Evolutionary conservation across 2,888 invertebrate genomes (phyloP).

Genomic region (Metallyticus violacea): DNA sequence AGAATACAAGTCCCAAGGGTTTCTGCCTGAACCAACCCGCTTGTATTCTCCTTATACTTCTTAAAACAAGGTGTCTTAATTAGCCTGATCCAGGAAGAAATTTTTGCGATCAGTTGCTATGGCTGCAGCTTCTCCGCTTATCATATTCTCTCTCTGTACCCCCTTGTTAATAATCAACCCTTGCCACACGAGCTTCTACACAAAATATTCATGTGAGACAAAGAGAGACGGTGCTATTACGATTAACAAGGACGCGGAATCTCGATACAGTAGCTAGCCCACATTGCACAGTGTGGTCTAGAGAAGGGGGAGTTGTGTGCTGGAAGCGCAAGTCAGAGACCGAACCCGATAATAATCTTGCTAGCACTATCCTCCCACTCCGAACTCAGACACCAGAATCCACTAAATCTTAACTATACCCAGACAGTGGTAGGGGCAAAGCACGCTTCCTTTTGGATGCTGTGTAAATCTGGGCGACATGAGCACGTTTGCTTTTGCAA

Average conservation of each 20-base stretch:
- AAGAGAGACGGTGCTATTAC: neutral
- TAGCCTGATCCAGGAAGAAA: too few species aligned
- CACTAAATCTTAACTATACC: constrained; percentile 23
- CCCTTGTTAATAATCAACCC: neutral
- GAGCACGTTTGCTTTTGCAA: constrained; percentile 15
- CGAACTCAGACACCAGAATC: constrained; percentile 19
- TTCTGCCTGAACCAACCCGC: too few species aligned
- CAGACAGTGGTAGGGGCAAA: neutral
- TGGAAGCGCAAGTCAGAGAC: neutral
- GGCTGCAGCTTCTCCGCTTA: too few species aligned
- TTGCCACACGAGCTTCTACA: neutral
- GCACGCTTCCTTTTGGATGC: neutral
- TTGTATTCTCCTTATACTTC: too few species aligned
- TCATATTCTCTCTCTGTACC: too few species aligned
- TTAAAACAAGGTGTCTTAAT: too few species aligned
- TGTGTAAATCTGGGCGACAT: constrained; percentile 12
- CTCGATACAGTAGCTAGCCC: neutral
- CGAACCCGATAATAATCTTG: constrained; percentile 22
- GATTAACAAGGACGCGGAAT: neutral
- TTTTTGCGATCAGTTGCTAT: too few species aligned
- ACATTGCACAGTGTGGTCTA: neutral
- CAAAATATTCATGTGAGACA: neutral
- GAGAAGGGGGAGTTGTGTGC: neutral
- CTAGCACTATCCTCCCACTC: neutral
- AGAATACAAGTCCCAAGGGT: too few species aligned